These are phyloP conservation scores for Dromococcyx pavoninus DNA, from an alignment of 2,797 vertebrate species.

Conservation along the genomic window DNA sequence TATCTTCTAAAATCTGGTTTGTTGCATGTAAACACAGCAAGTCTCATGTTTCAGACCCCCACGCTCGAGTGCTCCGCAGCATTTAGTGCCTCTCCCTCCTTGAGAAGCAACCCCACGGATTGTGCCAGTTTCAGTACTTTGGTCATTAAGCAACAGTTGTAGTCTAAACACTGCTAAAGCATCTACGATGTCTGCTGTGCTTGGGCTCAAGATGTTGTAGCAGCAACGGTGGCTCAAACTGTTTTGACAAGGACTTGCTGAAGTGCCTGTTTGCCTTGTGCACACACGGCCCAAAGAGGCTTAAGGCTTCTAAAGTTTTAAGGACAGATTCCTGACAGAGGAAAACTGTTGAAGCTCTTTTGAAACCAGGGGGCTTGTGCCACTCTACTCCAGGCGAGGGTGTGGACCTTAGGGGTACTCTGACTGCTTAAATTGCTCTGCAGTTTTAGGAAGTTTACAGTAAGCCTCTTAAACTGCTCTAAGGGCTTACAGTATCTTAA, in stretches of 20 bases:
- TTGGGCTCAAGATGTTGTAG: not conserved
- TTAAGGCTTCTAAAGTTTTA: conserved; percentile 36
- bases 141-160: not conserved
- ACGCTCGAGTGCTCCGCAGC: not conserved
- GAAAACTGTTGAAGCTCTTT: not conserved
- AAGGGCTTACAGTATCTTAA: conserved; percentile 59
- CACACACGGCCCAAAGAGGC: not conserved
- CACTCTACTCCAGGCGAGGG: not conserved
- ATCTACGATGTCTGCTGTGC: not conserved
- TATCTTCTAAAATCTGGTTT: accelerated
- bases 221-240: not conserved
- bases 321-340: not conserved
- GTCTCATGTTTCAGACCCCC: accelerated
- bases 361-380: not conserved
- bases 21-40: not conserved
- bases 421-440: conserved; percentile 53
- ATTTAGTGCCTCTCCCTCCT: not conserved
- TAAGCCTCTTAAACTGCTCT: conserved; percentile 64
- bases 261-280: not conserved
- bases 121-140: not conserved
- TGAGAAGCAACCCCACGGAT: not conserved
- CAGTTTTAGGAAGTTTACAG: conserved; percentile 59
- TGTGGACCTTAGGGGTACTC: not conserved
- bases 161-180: not conserved
- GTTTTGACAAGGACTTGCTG: conserved; percentile 24